Evolutionary conservation across 2,797 vertebrate species (phyloP).

Genomic region (Lepilemur ruficaudatus): DNA sequence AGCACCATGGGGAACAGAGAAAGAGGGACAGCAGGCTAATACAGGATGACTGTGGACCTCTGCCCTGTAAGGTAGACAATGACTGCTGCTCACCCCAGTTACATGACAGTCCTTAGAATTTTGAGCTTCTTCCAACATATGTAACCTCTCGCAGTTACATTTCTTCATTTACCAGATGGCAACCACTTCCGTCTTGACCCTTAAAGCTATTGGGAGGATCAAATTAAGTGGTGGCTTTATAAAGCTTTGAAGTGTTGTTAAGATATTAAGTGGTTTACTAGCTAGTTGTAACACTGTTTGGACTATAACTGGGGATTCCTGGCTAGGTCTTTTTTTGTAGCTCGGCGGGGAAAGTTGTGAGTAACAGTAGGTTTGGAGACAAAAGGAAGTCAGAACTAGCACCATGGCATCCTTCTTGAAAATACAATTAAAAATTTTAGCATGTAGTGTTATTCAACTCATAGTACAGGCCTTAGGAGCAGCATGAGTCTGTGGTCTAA

Average conservation of each 20-base stretch:
- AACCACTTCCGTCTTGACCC: neutral
- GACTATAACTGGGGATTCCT: neutral
- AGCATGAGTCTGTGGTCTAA: neutral
- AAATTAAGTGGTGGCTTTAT: neutral
- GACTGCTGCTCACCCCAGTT: neutral
- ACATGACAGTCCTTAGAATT: neutral
- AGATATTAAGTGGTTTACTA: slow-evolving; percentile 2
- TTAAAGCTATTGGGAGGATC: neutral
- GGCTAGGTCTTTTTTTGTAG: neutral
- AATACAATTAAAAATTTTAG: neutral
- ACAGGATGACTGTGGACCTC: neutral
- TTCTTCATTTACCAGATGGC: neutral
- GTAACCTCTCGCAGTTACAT: neutral
- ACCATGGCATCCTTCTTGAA: neutral
- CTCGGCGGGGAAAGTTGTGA: slow-evolving; percentile 5
- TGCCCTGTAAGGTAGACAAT: neutral
- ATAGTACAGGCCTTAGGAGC: neutral
- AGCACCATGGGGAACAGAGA: neutral
- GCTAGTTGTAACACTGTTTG: neutral
- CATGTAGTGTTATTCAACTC: neutral
- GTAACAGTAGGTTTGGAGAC: neutral
- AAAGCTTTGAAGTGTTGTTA: neutral
- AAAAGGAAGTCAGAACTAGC: neutral
- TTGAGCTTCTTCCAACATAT: neutral
- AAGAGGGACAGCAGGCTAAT: neutral